Evolutionary conservation across 2,113 vertebrate species (phyloP).

Genomic region (Elgaria multicarinata): DNA sequence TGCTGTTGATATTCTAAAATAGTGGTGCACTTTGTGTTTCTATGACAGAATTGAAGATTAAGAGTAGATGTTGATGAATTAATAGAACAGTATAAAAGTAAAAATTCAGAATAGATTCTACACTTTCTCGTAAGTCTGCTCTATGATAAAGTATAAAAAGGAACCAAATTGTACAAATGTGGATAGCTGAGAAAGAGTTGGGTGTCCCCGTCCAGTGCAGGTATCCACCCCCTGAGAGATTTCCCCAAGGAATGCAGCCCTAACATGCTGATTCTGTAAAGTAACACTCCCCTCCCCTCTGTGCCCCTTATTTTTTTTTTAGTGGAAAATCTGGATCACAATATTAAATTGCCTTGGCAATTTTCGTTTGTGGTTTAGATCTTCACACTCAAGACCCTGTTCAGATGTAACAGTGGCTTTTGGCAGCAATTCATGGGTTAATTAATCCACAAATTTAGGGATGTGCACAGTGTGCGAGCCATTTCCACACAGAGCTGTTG

Average conservation of each 20-base stretch:
- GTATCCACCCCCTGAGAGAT: background rate
- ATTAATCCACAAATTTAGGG: too few relatives aligned
- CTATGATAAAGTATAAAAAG: background rate
- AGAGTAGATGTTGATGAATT: background rate
- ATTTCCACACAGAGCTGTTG: too few relatives aligned
- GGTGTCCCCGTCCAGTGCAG: background rate
- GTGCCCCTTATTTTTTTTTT: background rate
- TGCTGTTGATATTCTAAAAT: background rate
- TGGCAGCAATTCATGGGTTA: too few relatives aligned
- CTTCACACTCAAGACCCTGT: background rate
- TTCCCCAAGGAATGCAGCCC: background rate
- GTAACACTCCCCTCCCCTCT: background rate
- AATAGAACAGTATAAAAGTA: background rate
- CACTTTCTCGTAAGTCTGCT: background rate
- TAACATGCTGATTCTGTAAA: background rate
- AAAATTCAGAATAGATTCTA: background rate
- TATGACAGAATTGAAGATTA: background rate
- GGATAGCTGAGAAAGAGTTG: background rate
- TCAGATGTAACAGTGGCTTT: background rate
- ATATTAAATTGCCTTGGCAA: conserved; percentile 26
- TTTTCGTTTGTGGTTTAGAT: conserved; percentile 26
- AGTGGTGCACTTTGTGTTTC: background rate
- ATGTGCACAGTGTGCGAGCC: too few relatives aligned
- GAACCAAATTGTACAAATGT: background rate
- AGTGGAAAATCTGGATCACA: too few relatives aligned